Conservation (phyloP, 2,113 vertebrate species). For the Megaceryle torquata region DNA sequence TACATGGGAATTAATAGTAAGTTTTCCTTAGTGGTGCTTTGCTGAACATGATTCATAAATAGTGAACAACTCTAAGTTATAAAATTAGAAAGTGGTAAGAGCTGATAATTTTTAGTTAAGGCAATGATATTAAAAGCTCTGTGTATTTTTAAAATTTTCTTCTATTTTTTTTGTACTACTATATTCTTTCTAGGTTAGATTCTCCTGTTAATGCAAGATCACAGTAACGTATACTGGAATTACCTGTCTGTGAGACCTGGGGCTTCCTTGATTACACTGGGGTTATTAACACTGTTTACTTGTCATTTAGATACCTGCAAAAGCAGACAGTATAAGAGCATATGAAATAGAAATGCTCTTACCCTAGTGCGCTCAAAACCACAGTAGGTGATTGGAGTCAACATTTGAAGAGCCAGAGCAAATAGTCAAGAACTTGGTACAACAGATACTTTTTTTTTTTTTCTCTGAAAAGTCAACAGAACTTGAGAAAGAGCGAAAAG, state of each 20-base stretch:
- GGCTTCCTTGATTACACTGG: neutral
- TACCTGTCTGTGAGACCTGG: neutral
- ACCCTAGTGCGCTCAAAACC: neutral
- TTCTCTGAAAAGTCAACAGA: neutral
- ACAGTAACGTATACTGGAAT: neutral
- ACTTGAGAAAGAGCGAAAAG: neutral
- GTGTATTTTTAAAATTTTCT: neutral
- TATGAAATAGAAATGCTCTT: neutral
- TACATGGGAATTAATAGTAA: neutral
- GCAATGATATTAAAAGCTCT: neutral
- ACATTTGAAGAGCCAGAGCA: neutral
- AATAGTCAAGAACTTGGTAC: neutral
- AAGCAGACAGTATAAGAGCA: neutral
- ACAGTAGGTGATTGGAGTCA: neutral
- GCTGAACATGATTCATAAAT: neutral
- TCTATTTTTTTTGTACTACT: neutral
- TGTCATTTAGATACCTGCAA: neutral
- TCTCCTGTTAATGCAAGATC: neutral
- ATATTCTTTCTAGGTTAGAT: neutral
- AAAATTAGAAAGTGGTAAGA: neutral
- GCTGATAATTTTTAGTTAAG: neutral
- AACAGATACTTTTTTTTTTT: neutral
- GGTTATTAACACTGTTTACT: neutral
- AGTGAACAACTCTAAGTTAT: neutral
- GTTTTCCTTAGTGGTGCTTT: neutral